Evolutionary conservation across 2,113 vertebrate genomes (phyloP).

Genomic region (Empidonax alnorum): DNA sequence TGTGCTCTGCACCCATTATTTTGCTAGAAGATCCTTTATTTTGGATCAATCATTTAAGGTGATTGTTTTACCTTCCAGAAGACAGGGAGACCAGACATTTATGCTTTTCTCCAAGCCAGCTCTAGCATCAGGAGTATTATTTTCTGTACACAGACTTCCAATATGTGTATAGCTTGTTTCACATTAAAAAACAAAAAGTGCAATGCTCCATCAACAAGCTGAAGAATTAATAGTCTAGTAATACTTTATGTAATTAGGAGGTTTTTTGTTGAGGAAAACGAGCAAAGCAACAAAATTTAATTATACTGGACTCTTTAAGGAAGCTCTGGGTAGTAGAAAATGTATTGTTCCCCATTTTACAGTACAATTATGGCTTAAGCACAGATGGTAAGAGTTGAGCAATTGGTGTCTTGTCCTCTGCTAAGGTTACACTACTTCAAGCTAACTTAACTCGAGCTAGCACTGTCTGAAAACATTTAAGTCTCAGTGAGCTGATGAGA

Average conservation of each 20-base stretch:
- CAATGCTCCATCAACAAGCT: not conserved
- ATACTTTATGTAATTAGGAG: not conserved
- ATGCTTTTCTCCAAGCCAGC: not conserved
- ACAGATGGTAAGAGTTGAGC: not conserved
- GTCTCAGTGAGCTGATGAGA: not conserved
- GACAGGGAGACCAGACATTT: not conserved
- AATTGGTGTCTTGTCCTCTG: not conserved
- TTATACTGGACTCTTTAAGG: not conserved
- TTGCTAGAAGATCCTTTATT: not conserved
- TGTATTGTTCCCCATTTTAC: not conserved
- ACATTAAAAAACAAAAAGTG: not conserved
- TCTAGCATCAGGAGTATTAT: not conserved
- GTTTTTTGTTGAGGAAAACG: not conserved
- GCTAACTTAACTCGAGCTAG: not conserved
- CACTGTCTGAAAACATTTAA: not conserved
- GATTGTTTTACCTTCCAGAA: not conserved
- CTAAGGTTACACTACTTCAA: not conserved
- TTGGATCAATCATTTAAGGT: not conserved
- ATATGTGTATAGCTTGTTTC: not conserved
- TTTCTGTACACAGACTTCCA: not conserved
- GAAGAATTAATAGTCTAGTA: not conserved
- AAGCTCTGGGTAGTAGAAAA: not conserved
- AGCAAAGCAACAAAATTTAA: not conserved
- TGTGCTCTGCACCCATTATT: accelerated
- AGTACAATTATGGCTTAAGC: not conserved